Conservation (phyloP, 2,113 vertebrate species). For the Heterochromis multidens region DNA sequence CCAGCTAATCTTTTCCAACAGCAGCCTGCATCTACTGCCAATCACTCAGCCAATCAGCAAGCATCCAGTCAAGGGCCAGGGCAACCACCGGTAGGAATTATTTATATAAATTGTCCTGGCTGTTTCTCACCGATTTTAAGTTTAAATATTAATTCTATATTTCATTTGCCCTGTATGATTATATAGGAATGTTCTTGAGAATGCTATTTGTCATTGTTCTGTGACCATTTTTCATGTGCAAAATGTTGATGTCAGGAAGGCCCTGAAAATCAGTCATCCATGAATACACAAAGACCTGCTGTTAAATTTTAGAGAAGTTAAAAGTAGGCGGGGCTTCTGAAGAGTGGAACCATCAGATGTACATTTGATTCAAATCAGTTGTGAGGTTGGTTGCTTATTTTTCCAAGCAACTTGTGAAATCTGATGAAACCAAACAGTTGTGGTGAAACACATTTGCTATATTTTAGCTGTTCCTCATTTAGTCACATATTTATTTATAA, state of each 20-base stretch:
- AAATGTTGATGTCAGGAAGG: not conserved
- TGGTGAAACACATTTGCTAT: not conserved
- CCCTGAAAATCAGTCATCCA: not conserved
- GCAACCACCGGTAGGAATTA: constrained; percentile 84
- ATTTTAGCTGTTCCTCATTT: not conserved
- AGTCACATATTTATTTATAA: not conserved
- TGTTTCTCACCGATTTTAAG: not conserved
- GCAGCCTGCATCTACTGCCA: constrained; percentile 86
- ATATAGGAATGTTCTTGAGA: not conserved
- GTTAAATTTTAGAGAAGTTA: not conserved
- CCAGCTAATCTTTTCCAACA: constrained; percentile 98
- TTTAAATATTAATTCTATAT: not conserved
- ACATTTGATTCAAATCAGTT: not conserved
- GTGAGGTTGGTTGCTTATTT: not conserved
- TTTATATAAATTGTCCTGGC: not conserved
- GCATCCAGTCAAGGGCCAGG: constrained; percentile 88
- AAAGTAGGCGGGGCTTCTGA: not conserved
- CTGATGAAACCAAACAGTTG: not conserved
- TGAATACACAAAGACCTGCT: not conserved
- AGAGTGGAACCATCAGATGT: not conserved
- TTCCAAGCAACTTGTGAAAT: not conserved
- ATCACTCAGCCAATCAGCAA: constrained; percentile 86
- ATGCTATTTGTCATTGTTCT: not conserved
- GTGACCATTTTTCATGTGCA: not conserved
- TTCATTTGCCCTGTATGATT: not conserved